Conservation (phyloP, 1,140 invertebrate species). For the Temnothorax curvispinosus region DNA sequence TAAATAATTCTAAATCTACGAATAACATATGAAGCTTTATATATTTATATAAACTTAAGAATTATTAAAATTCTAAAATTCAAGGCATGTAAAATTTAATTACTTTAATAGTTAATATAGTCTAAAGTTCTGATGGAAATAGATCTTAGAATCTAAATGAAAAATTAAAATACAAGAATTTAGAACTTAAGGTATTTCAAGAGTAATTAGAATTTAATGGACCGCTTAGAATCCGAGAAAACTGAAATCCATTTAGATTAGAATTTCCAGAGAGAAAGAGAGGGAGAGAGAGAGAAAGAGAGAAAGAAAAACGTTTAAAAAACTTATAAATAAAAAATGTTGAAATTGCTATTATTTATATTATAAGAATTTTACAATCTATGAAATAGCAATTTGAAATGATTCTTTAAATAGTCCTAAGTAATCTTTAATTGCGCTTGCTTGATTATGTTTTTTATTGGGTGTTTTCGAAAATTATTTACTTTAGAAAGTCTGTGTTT, state of each 20-base stretch:
- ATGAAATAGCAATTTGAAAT: not conserved
- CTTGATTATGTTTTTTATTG: not conserved
- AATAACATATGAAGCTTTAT: not conserved
- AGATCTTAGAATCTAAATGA: not conserved
- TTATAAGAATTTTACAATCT: not conserved
- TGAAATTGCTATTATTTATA: not conserved
- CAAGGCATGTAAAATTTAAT: not conserved
- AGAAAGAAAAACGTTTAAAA: not conserved
- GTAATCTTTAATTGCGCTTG: not conserved
- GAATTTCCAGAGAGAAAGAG: not conserved
- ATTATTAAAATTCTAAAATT: not conserved
- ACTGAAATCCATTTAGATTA: not conserved
- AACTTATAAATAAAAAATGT: not conserved
- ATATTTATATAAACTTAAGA: not conserved
- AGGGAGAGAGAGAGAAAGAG: not conserved
- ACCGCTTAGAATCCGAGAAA: not conserved
- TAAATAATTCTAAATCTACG: not conserved
- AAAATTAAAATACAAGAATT: constrained; percentile 26
- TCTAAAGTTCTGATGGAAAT: not conserved
- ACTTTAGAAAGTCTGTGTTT: too few relatives aligned
- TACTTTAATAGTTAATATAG: not conserved
- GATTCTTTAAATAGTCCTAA: not conserved
- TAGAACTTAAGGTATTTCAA: constrained; percentile 7
- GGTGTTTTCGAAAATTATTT: not conserved
- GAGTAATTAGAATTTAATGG: constrained; percentile 13